phyloP scores from a whole-genome alignment of 2,888 invertebrate species.

The Diachrysia chrysitis region DNA sequence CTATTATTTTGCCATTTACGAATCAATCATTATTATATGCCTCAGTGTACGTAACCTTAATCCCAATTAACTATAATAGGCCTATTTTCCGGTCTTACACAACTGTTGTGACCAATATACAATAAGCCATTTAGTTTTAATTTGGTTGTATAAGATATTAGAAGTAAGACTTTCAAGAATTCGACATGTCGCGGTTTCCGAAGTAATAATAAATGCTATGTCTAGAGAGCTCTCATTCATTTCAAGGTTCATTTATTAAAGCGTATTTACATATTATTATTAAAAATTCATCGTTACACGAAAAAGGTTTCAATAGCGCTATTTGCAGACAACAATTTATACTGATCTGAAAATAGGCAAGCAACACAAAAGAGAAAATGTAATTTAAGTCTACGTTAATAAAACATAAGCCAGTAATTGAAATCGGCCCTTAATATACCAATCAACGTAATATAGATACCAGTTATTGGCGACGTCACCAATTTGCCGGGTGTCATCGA shows the following conservation, averaged over 20 bases:
- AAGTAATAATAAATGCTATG: not conserved
- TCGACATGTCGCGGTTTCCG: not conserved
- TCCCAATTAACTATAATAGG: not conserved
- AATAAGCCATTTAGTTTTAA: not conserved
- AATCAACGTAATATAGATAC: conserved; percentile 42
- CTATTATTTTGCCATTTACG: not conserved
- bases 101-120: not conserved
- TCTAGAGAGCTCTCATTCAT: not conserved
- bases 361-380: not conserved
- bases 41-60: not conserved
- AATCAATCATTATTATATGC: conserved; percentile 2
- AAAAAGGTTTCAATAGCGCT: not conserved
- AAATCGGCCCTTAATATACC: conserved; percentile 19
- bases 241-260: too few relatives aligned
- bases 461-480: conserved; percentile 50
- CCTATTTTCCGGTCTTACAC: not conserved
- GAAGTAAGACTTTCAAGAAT: not conserved
- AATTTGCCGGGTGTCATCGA: conserved; percentile 50
- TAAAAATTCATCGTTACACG: too few relatives aligned
- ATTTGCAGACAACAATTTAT: not conserved
- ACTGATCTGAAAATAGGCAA: not conserved
- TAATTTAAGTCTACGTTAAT: not conserved
- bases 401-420: conserved; percentile 2
- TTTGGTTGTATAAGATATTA: not conserved
- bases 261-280: too few relatives aligned